These are phyloP conservation scores for Centruroides vittatus DNA, from an alignment of 1,140 invertebrate species.

Conservation along the genomic window DNA sequence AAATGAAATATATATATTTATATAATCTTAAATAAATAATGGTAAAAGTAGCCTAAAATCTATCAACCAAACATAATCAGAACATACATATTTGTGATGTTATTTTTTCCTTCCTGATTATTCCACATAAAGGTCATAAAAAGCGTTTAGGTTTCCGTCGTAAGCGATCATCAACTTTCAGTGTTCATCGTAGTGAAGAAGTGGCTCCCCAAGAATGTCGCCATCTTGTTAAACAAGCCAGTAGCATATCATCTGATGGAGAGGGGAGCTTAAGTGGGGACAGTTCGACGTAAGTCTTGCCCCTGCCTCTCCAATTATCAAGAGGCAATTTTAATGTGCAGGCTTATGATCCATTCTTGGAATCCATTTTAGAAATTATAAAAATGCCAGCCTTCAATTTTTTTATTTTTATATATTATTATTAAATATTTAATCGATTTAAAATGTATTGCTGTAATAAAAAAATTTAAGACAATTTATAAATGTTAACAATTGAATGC, in stretches of 20 bases:
- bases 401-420: too few relatives aligned
- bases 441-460: too few relatives aligned
- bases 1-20: background rate
- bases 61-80: background rate
- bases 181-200: conserved; percentile 89
- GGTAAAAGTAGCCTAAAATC: background rate
- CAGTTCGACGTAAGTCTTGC: conserved; percentile 31
- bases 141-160: conserved; percentile 87
- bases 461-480: too few relatives aligned
- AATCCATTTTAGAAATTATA: too few relatives aligned
- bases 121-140: conserved; percentile 36
- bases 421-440: too few relatives aligned
- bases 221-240: conserved; percentile 50
- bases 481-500: too few relatives aligned
- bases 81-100: background rate
- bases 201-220: conserved; percentile 71
- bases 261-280: conserved; percentile 52
- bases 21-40: background rate
- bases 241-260: conserved; percentile 81
- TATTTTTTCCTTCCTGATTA: conserved; percentile 4
- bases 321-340: too few relatives aligned
- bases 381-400: too few relatives aligned
- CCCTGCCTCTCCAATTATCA: background rate
- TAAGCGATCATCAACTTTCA: conserved; percentile 74
- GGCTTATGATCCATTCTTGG: too few relatives aligned